A percentile compares a stretch with the other conserved stretches of the same genome.
These are phyloP conservation scores for Laticauda colubrina DNA, from an alignment of 2,113 vertebrate species.

Conservation along the genomic window DNA sequence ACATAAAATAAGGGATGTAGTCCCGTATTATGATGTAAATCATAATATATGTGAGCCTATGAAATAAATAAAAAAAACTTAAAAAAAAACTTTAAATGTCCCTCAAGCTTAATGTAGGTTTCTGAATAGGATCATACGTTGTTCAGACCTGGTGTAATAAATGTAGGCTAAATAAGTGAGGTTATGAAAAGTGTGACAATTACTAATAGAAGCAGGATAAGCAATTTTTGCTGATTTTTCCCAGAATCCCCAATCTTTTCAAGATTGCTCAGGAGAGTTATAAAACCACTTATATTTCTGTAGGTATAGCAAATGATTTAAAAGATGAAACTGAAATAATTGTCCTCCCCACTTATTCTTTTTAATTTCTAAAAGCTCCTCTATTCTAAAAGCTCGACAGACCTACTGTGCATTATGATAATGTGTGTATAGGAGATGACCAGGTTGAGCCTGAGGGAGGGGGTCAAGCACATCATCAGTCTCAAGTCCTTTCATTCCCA, in stretches of 20 bases:
- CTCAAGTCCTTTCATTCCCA: not conserved
- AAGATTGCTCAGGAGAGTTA: not conserved
- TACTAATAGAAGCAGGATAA: not conserved
- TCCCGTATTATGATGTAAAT: not conserved
- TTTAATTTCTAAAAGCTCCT: not conserved
- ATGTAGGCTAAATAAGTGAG: not conserved
- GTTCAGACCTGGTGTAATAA: not conserved
- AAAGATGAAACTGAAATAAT: not conserved
- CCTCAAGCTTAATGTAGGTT: not conserved
- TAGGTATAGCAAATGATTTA: not conserved
- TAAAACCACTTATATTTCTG: not conserved
- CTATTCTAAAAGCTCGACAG: not conserved
- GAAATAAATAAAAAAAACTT: not conserved
- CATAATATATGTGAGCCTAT: not conserved
- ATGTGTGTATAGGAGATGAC: not conserved
- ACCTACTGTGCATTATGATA: not conserved
- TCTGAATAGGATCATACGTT: not conserved
- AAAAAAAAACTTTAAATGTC: not conserved
- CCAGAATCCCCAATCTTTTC: not conserved
- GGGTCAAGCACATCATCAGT: not conserved
- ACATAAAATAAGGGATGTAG: not conserved
- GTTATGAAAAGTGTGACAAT: not conserved
- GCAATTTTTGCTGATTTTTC: not conserved
- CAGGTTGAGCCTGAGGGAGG: not conserved
- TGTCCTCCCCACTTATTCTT: not conserved